phyloP scores from a whole-genome alignment of 2,888 invertebrate genomes.

The Luperina nickerlii region DNA sequence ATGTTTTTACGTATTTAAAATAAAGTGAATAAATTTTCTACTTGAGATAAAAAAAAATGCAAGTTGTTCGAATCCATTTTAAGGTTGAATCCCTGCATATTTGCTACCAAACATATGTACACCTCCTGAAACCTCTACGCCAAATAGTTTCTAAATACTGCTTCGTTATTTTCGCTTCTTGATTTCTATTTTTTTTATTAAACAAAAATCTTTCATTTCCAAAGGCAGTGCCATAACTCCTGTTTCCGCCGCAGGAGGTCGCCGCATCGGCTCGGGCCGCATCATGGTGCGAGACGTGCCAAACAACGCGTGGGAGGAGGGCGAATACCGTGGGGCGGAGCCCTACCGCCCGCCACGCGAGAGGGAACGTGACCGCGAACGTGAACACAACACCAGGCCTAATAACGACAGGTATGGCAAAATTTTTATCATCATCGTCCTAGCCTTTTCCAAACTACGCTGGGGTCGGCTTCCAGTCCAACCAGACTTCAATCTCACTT shows the following conservation, averaged over 20 bases:
- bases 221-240: constrained; percentile 13
- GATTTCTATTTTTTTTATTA: neutral
- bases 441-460: no score
- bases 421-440: neutral
- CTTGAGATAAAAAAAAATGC: neutral
- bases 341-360: constrained; percentile 75
- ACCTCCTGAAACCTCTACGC: neutral
- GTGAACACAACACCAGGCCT: constrained; percentile 64
- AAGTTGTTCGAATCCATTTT: neutral
- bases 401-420: constrained; percentile 78
- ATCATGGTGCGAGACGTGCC: constrained; percentile 92
- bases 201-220: neutral
- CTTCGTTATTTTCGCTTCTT: neutral
- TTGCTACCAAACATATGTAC: neutral
- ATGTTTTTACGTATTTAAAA: neutral
- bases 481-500: neutral
- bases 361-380: constrained; percentile 65
- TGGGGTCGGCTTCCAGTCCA: neutral
- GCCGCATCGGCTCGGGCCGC: constrained; percentile 96
- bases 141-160: neutral
- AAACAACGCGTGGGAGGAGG: constrained; percentile 70
- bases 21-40: neutral
- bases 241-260: constrained; percentile 71
- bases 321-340: constrained; percentile 71
- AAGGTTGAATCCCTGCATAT: neutral